These are phyloP conservation scores for Drosophila lini DNA, from an alignment of 1,140 invertebrate species.

Conservation along the genomic window DNA sequence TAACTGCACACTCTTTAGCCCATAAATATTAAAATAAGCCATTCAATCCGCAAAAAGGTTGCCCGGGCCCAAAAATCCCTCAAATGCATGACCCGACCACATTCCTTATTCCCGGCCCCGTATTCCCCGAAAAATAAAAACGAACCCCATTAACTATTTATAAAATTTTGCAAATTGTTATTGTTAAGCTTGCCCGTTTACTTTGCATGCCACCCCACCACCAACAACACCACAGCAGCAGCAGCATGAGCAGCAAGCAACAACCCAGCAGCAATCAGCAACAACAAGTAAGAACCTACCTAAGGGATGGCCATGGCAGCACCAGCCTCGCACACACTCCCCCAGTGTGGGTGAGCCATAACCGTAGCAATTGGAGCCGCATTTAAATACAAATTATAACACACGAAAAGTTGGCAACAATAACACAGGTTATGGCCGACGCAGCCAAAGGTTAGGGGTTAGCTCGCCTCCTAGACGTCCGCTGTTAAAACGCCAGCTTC, in stretches of 20 bases:
- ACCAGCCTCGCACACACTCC: not conserved
- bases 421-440: constrained; percentile 57
- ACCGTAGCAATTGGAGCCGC: constrained; percentile 50
- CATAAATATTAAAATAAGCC: constrained; percentile 52
- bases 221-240: constrained; percentile 46
- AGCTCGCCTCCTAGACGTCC: constrained; percentile 35
- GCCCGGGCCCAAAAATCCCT: constrained; percentile 18
- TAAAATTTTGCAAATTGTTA: constrained; percentile 80
- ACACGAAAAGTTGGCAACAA: constrained; percentile 50
- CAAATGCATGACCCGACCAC: constrained; percentile 31
- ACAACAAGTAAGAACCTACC: constrained; percentile 44
- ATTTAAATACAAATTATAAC: constrained; percentile 80
- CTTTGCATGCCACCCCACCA: constrained; percentile 73
- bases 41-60: constrained; percentile 52
- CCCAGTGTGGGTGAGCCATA: not conserved
- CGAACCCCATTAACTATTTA: constrained; percentile 73
- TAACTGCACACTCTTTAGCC: constrained; percentile 41
- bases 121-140: constrained; percentile 22
- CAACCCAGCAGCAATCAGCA: constrained; percentile 48
- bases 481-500: constrained; percentile 60
- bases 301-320: constrained; percentile 35
- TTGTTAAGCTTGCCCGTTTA: constrained; percentile 79
- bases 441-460: not conserved
- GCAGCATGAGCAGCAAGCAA: constrained; percentile 56
- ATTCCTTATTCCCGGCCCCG: not conserved